A percentile compares a stretch with the other conserved stretches of the same genome.
phyloP scores from a whole-genome alignment of 1,140 invertebrate species.

The Rhysida immarginata region DNA sequence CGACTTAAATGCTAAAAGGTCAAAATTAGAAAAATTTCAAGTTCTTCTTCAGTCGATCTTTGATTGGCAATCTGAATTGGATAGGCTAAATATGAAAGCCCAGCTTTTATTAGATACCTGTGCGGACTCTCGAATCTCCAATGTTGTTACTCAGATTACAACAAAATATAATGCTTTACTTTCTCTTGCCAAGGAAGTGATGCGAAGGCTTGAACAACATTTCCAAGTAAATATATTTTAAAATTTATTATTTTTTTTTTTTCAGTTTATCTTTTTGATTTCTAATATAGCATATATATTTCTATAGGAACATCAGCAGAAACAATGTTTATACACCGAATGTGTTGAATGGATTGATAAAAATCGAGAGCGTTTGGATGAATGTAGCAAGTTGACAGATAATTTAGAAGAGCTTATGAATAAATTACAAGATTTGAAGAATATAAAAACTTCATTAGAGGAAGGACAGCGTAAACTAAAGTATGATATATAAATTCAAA shows the following conservation, averaged over 20 bases:
- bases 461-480: constrained; percentile 74
- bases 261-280: constrained; percentile 6
- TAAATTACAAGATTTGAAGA: constrained; percentile 66
- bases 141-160: constrained; percentile 80
- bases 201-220: constrained; percentile 73
- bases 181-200: constrained; percentile 80
- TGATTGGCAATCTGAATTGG: constrained; percentile 83
- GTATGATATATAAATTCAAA: constrained; percentile 9
- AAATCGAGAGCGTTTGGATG: constrained; percentile 58
- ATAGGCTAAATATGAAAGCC: constrained; percentile 78
- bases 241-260: constrained; percentile 3
- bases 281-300: constrained; percentile 21
- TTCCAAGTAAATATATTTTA: constrained; percentile 44
- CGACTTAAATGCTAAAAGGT: constrained; percentile 73
- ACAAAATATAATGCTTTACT: constrained; percentile 87
- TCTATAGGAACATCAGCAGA: constrained; percentile 44
- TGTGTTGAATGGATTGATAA: constrained; percentile 80
- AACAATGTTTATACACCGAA: constrained; percentile 68
- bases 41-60: constrained; percentile 74
- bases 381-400: constrained; percentile 54
- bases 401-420: constrained; percentile 62
- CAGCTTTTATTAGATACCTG: constrained; percentile 80
- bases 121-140: constrained; percentile 80
- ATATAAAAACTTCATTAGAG: constrained; percentile 65
- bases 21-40: constrained; percentile 78